These are phyloP conservation scores for Sipha maydis DNA, from an alignment of 2,888 invertebrate genomes.

Conservation along the genomic window DNA sequence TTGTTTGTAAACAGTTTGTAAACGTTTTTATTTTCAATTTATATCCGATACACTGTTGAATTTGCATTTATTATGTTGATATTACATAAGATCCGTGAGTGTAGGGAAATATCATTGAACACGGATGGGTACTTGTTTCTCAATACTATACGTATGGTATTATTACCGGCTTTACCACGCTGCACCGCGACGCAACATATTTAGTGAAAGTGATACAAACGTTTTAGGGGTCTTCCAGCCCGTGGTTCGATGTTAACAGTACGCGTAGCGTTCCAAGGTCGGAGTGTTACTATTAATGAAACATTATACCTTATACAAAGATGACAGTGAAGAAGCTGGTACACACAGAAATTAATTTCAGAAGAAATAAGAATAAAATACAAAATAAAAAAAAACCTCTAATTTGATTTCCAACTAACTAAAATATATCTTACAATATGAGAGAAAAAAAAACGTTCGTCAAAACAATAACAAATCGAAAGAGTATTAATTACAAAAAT, in stretches of 20 bases:
- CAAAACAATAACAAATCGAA: constrained; percentile 41
- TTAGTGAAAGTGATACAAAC: constrained; percentile 31
- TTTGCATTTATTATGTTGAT: no score
- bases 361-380: neutral
- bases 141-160: neutral
- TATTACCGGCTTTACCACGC: neutral
- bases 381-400: no score
- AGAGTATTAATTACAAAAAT: neutral
- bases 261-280: neutral
- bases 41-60: no score
- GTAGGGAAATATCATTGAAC: neutral
- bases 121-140: neutral
- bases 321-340: neutral
- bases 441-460: neutral
- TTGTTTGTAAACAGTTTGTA: no score
- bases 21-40: no score
- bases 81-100: no score
- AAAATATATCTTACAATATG: no score
- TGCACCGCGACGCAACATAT: neutral
- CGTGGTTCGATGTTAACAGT: neutral
- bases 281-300: neutral
- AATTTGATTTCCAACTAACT: no score
- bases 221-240: constrained; percentile 39
- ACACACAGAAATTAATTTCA: neutral
- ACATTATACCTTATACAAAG: neutral